Base-by-base conservation (phyloP, 2,797 vertebrate genomes). In the Manis crassicaudata region DNA sequence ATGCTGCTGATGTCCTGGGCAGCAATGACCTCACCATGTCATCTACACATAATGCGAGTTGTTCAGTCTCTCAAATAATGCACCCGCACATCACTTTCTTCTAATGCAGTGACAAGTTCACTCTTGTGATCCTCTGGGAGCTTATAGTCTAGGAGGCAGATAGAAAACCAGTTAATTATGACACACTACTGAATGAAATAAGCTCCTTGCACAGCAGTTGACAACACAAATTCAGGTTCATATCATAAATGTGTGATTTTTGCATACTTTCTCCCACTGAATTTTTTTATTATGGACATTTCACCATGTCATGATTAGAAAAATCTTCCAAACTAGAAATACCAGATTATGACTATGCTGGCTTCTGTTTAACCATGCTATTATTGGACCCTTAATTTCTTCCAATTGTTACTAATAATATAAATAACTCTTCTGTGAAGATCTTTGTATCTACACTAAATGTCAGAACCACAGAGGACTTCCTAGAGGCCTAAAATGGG, bases 11-110 rank as follows among this genome's bases (percentile, higher is more conserved):
- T 58, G 68, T 52, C 54, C 35, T 50, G 32, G 29, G 72, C 32
- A 32, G 29, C 20, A 11, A 2, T 2, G 60, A 35, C 32, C 14
- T 62, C n/a, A 54, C 52, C 1, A 0, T 54, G 14, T 83, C 77
- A 10, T 2, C 46, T 12, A 13, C 8, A 21, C 17, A 3, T 5
- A 14, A 14, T 20, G 2, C 18, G 43, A 87, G n/a, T 0, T 3
- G 3, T 23, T 75, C 12, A 17, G 58, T 27, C 60, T 68, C 43
- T 68, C 37, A 32, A 5, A 32, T 40, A 17, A 37, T 21, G 56
- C 50, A 40, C 7, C 7, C 23, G 29, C 5, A 6, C 32, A 13
- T 52, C 62, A 20, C 20, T 25, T 83, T 75, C 65, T 77, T 90
- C 35, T 10, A 76, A 20, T 70, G 7, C 9, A 50, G 12, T 14